Base-by-base conservation (phyloP, 2,888 invertebrate species). In the Micoletzkya japonica region DNA sequence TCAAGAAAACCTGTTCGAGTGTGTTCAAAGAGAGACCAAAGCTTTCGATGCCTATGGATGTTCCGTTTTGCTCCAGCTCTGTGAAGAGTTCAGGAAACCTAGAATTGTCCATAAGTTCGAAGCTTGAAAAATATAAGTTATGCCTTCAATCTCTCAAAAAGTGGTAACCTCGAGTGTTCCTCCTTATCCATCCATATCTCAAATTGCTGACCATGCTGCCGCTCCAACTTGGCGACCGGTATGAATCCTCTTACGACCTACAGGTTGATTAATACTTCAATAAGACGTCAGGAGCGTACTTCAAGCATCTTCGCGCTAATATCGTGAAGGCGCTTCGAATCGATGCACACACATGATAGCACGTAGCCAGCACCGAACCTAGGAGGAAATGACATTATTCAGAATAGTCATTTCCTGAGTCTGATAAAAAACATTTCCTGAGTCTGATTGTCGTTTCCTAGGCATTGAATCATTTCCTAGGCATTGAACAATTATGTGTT, bases 1-100 rank as follows among this genome's bases (percentile, higher is more conserved):
- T 75, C 50, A 80, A 70, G 66, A 82, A 83, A 2, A 84, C 83
- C 70, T 83, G 82, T 70, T 83, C 83, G 54, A 83, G 68, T 2
- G 79, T 78, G 69, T 81, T 83, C 54, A 84, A 36, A 24, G 79
- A 80, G 4, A 83, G 68, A 49, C 83, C 83, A 56, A 82, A 83
- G 2, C 72, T 72, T n/a, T 64, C 63, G 17, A 79, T 73, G 2
- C 66, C 58, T 20, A 80, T 59, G 14, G 70, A 60, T 6, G 36
- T 39, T 34, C 74, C 66, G 2, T 71, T 61, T 4, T 72, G 59
- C 72, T 84, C 82, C 7, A 83, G 71, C 3, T 74, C 70, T 20
- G 76, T 70, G 69, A 83, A 81, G 14, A 84, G 63, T 3, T 70
- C 61, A 14, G 82, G 75, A 68, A 79, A 81, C 6, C 76, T 76